A percentile compares a stretch with the other conserved stretches of the same genome.
Conservation (phyloP, 2,888 invertebrate species). For the Lasioglossum vierecki region DNA sequence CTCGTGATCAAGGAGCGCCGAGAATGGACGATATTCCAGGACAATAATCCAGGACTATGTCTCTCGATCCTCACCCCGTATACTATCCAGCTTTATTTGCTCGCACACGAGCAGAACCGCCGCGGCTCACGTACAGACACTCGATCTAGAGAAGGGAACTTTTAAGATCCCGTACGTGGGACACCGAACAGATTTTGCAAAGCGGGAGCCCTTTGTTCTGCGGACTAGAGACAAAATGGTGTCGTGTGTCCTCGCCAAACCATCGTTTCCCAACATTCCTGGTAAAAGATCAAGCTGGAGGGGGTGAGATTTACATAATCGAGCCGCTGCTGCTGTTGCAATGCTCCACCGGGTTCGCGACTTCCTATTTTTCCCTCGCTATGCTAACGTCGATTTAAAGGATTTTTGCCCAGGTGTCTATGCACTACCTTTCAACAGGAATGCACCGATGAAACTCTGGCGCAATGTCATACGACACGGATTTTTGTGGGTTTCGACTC, state of each 20-base stretch:
- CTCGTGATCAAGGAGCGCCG: neutral
- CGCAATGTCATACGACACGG: neutral
- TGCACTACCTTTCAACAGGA: neutral
- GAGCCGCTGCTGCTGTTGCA: neutral
- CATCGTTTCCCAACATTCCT: constrained; percentile 24
- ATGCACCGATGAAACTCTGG: neutral
- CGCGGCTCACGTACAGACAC: constrained; percentile 49
- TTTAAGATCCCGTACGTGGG: constrained; percentile 22
- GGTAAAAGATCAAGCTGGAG: constrained; percentile 13
- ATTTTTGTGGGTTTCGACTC: neutral
- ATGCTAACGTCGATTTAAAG: neutral
- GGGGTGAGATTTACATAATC: constrained; percentile 20
- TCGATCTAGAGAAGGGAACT: constrained; percentile 41
- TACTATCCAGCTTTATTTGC: constrained; percentile 9
- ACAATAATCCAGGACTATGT: constrained; percentile 29
- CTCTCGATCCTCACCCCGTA: constrained; percentile 30
- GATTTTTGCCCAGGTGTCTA: neutral
- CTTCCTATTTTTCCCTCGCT: neutral
- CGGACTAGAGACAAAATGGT: constrained; percentile 35
- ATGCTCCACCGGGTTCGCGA: neutral
- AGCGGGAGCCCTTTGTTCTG: constrained; percentile 36
- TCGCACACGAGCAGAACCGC: constrained; percentile 35
- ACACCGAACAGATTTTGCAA: constrained; percentile 33
- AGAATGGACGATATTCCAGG: constrained; percentile 2
- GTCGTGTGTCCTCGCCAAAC: constrained; percentile 13